phyloP scores from a whole-genome alignment of 2,888 invertebrate genomes.

The Nomada lathburiana region DNA sequence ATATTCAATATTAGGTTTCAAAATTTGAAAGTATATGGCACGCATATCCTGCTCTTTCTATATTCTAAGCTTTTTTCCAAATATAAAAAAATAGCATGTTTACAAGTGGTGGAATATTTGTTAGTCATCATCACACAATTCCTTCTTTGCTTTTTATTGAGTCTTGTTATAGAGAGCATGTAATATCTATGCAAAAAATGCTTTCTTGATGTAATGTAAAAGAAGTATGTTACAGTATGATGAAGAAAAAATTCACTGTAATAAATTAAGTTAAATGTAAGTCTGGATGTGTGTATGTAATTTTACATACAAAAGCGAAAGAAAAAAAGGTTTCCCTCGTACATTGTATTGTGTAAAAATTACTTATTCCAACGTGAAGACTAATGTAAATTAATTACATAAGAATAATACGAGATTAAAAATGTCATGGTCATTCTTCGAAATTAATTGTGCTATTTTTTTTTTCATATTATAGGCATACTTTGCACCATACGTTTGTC shows the following conservation, averaged over 20 bases:
- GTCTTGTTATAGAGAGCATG: constrained; percentile 58
- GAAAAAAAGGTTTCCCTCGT: constrained; percentile 51
- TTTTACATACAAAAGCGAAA: constrained; percentile 29
- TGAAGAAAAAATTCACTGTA: constrained; percentile 36
- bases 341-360: constrained; percentile 55
- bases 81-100: constrained; percentile 82
- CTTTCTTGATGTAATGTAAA: constrained; percentile 42
- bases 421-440: constrained; percentile 55
- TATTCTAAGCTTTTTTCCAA: constrained; percentile 71
- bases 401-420: constrained; percentile 61
- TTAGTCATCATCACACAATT: constrained; percentile 59
- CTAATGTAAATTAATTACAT: constrained; percentile 60
- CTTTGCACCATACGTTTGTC: constrained; percentile 58
- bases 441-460: constrained; percentile 70
- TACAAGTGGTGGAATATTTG: constrained; percentile 71
- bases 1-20: constrained; percentile 59
- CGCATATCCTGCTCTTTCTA: constrained; percentile 71
- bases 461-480: constrained; percentile 47
- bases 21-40: constrained; percentile 77
- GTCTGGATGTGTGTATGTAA: constrained; percentile 54
- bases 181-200: constrained; percentile 53
- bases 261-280: constrained; percentile 57
- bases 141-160: constrained; percentile 37
- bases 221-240: constrained; percentile 50
- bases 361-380: constrained; percentile 29